Conservation (phyloP, 35 echinoderm and acorn worm species). For the Eucidaris tribuloides region DNA sequence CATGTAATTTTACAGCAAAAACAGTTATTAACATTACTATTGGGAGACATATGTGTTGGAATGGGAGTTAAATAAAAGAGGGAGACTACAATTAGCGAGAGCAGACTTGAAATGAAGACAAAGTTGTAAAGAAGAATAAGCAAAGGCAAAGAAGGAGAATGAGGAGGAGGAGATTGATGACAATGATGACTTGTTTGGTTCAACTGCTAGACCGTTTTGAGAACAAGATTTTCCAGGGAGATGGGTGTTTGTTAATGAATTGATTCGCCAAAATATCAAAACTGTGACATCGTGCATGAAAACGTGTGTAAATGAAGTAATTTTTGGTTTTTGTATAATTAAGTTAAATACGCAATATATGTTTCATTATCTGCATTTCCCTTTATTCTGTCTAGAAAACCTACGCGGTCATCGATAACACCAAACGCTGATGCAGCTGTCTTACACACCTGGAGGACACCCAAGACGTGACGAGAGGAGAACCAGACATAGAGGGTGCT, state of each 20-base stretch:
- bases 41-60: too few species aligned
- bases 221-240: background rate
- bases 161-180: too few species aligned
- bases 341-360: too few species aligned
- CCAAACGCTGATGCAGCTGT: slow-evolving; percentile 66
- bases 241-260: background rate
- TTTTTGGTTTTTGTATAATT: background rate
- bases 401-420: slow-evolving; percentile 79
- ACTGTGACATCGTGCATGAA: background rate
- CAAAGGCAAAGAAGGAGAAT: too few species aligned
- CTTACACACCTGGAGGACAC: slow-evolving; percentile 79
- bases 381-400: slow-evolving; percentile 49
- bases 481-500: too few species aligned
- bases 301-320: background rate
- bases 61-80: too few species aligned
- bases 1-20: too few species aligned
- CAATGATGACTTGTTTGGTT: background rate
- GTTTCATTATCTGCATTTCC: background rate
- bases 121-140: too few species aligned
- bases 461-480: slow-evolving; percentile 31
- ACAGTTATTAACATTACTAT: too few species aligned
- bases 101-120: too few species aligned
- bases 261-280: background rate
- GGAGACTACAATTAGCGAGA: too few species aligned
- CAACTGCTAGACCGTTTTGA: background rate